Base-by-base conservation (phyloP, 2,888 invertebrate genomes). In the Lycaena phlaeas region DNA sequence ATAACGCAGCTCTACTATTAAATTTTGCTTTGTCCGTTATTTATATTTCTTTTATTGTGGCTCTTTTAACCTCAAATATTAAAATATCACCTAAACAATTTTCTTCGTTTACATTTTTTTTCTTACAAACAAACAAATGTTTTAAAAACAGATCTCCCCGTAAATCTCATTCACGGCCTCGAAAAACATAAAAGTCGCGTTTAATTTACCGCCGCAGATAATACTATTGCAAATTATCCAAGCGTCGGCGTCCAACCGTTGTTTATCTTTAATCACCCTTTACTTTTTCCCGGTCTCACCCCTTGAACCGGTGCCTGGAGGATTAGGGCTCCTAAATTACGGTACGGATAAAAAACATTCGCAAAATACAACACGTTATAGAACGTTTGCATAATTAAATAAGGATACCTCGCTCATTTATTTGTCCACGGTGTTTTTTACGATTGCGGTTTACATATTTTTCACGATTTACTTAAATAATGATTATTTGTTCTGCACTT, bases 221-320 rank as follows among this genome's bases (percentile, higher is more conserved):
- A 73, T 69, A 68, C 68, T 66, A 74, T 74, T 72, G 74, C 71
- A 75, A 79, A 82, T 79, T 75, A 76, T 68, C 55, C 62, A 51
- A 54, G 60, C 61, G 60, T 58, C 59, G 61, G 64, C 64, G 69
- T 68, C 68, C 48, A 62, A 56, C 63, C 64, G 65, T 70, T 78
- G 78, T 82, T 82, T 82, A 82, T 82, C 79, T 79, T 76, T 74
- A 74, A 79, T 78, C 79, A 68, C 76, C 79, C 75, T 68, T 69
- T 62, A 66, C 64, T 76, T 75, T 68, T 70, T 66, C 64, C 64
- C 66, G 57, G 52, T 62, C 65, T 57, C 59, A 67, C 68, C 78
- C 77, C 64, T 68, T 54, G 51, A 52, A 56, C 61, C 56, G 59
- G 61, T 56, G 59, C 51, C 55, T 51, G 49, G 50, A 47, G 66